Conservation (phyloP, 2,888 invertebrate genomes). For the Lasioglossum malachurum region DNA sequence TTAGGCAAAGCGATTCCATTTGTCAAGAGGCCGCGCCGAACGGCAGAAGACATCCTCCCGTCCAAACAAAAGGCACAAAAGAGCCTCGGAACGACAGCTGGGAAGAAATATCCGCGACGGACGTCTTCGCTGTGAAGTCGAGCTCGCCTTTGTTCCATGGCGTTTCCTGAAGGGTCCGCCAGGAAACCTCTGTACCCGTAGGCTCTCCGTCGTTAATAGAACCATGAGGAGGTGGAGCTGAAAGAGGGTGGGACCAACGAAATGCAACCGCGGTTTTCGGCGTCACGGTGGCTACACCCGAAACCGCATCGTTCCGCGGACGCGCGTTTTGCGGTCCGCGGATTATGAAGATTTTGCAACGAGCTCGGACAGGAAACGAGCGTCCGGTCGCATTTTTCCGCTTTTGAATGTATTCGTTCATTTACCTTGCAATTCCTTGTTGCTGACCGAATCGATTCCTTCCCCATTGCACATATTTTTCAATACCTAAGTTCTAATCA, state of each 20-base stretch:
- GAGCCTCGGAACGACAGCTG: conserved; percentile 13
- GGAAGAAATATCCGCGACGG: conserved; percentile 8
- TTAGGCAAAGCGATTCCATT: not conserved
- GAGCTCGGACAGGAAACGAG: conserved; percentile 63
- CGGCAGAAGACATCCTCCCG: not conserved
- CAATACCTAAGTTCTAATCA: not conserved
- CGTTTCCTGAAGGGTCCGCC: conserved; percentile 43
- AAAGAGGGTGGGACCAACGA: conserved; percentile 36
- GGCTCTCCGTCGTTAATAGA: conserved; percentile 42
- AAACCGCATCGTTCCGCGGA: conserved; percentile 58
- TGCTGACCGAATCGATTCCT: not conserved
- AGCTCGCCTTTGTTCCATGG: conserved; percentile 26
- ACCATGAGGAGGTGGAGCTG: not conserved
- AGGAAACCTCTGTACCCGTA: conserved; percentile 36
- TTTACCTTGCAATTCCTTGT: not conserved
- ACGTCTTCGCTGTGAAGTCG: conserved; percentile 21
- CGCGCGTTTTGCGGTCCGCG: conserved; percentile 40
- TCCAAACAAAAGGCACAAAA: not conserved
- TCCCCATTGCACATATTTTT: not conserved
- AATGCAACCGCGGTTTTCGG: conserved; percentile 63
- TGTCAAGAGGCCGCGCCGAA: not conserved
- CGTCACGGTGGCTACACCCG: conserved; percentile 60
- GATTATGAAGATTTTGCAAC: conserved; percentile 43
- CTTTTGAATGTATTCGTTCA: conserved; percentile 21
- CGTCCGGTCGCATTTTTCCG: conserved; percentile 63